Base-by-base conservation (phyloP, 2,888 invertebrate species). In the Dugesia japonica region DNA sequence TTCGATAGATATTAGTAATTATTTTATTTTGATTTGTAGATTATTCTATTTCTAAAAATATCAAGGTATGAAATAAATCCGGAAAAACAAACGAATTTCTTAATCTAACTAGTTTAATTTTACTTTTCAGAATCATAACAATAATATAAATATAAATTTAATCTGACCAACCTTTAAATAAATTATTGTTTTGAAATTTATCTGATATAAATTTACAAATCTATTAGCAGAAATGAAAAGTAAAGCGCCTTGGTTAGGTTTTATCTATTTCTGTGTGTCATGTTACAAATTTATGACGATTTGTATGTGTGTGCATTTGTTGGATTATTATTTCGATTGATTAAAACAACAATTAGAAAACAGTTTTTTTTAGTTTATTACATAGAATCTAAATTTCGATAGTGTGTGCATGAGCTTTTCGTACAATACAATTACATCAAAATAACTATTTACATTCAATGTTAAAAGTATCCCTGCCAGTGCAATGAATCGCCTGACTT, bases 231-330 rank as follows among this genome's bases (percentile, higher is more conserved):
- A 56, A 56, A 56, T 56, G 17, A 56, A 56, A 56, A 4, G 1
- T 13, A n/a, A 56, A 56, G 56, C n/a, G 56, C n/a, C n/a, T 56
- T 56, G 9, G 23, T 56, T 56, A 56, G 56, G 56, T 56, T 56
- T 56, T 56, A 56, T 56, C 56, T 56, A 56, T 56, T 56, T 56
- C 56, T 56, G 56, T 56, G 56, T 56, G 56, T 56, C 56, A 56
- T 56, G 23, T 56, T 56, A 56, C 56, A 56, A 56, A 56, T 56
- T 56, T 56, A 56, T 56, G 56, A 56, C 56, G 4, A n/a, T 56
- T 56, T 56, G n/a, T n/a, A n/a, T 23, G 56, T n/a, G 56, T 56
- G 56, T 56, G n/a, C 23, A 13, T 13, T 38, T 38, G 56, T 56
- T 56, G 56, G 56, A 56, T 56, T 56, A 20, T 20, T 56, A 56